Evolutionary conservation across 2,888 invertebrate genomes (phyloP).

Genomic region (Tenthredo scrophulariae): DNA sequence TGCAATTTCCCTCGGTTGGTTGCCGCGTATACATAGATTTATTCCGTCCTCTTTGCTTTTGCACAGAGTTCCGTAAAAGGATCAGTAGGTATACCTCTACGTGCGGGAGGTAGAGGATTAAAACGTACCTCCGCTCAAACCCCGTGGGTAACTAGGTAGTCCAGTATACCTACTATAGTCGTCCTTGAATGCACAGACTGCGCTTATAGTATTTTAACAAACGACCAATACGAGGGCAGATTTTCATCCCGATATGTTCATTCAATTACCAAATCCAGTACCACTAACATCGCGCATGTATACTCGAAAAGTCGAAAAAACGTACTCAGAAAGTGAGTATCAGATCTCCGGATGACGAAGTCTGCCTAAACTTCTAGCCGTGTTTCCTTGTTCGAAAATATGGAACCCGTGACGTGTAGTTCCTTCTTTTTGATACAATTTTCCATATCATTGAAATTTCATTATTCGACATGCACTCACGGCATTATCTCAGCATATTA

Average conservation of each 20-base stretch:
- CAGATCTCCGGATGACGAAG: no score
- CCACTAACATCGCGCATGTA: background rate
- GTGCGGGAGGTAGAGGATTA: constrained; percentile 39
- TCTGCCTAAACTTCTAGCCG: no score
- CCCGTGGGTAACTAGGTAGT: background rate
- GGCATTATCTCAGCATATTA: no score
- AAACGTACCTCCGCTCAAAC: constrained; percentile 34
- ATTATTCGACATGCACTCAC: no score
- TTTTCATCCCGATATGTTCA: constrained; percentile 18
- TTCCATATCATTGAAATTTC: no score
- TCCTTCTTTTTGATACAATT: no score
- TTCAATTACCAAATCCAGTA: background rate
- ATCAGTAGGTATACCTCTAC: background rate
- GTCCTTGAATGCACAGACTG: background rate
- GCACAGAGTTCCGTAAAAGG: constrained; percentile 50
- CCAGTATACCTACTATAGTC: background rate
- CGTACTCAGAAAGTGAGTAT: no score
- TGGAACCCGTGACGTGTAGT: no score
- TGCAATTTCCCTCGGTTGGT: constrained; percentile 31
- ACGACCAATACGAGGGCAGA: background rate
- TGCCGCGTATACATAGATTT: constrained; percentile 22
- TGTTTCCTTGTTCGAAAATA: no score
- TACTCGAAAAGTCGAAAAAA: background rate
- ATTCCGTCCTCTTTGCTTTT: constrained; percentile 41
- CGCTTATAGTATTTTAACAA: background rate